phyloP scores from a whole-genome alignment of 1,140 invertebrate genomes.

The Oscheius sp. region DNA sequence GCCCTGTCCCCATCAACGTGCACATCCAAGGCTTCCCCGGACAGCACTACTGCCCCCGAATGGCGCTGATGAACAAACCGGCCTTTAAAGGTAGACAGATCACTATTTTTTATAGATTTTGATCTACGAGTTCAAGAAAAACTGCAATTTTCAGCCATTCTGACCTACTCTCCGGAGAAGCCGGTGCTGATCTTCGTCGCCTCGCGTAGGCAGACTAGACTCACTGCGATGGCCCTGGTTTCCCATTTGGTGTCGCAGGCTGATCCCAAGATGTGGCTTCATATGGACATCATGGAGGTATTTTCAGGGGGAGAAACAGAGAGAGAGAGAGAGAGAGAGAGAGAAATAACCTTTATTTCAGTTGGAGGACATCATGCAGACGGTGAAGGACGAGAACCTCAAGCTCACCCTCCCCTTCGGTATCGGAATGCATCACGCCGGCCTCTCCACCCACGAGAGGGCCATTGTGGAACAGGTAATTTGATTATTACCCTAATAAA shows the following conservation, averaged over 20 bases:
- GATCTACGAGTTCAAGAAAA: not conserved
- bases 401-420: constrained; percentile 92
- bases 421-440: constrained; percentile 97
- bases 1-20: constrained; percentile 93
- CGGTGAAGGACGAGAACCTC: constrained; percentile 81
- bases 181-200: constrained; percentile 94
- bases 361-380: not conserved
- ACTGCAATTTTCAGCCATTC: constrained; percentile 66
- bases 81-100: constrained; percentile 74
- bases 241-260: constrained; percentile 84
- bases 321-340: not conserved
- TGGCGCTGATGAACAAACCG: constrained; percentile 99
- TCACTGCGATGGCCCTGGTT: constrained; percentile 93
- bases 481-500: constrained; percentile 11
- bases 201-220: constrained; percentile 89
- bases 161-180: constrained; percentile 82
- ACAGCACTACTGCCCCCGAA: constrained; percentile 96
- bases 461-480: constrained; percentile 76
- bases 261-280: constrained; percentile 90
- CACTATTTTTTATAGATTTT: not conserved
- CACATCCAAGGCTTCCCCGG: constrained; percentile 88
- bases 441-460: constrained; percentile 84
- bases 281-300: constrained; percentile 82
- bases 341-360: not conserved
- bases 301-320: too few relatives aligned